These are phyloP conservation scores for Miichthys miiuy DNA, from an alignment of 2,797 vertebrate species.

Conservation along the genomic window DNA sequence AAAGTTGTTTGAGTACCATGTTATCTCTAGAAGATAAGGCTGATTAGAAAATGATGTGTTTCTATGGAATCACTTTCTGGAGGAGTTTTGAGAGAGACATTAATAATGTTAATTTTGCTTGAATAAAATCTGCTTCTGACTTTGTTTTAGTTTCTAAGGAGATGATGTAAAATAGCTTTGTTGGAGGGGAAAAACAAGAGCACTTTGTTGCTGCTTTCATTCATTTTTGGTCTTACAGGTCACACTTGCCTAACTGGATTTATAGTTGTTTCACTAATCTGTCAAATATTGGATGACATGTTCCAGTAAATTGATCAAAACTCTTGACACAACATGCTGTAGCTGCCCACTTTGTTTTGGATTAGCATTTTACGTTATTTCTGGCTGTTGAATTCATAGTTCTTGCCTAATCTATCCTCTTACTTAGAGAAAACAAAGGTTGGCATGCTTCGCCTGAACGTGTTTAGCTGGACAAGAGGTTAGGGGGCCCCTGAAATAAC, in stretches of 20 bases:
- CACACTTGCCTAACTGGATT: neutral
- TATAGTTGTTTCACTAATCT: neutral
- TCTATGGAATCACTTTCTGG: neutral
- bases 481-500: conserved; percentile 23
- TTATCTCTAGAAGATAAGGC: neutral
- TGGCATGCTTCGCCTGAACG: conserved; percentile 17
- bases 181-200: neutral
- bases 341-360: conserved; percentile 1
- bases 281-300: conserved; percentile 6
- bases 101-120: neutral
- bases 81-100: neutral
- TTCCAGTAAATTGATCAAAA: conserved; percentile 13
- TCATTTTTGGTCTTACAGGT: neutral
- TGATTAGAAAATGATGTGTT: neutral
- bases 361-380: conserved; percentile 37
- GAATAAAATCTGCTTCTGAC: neutral
- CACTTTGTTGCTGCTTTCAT: neutral
- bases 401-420: conserved; percentile 41
- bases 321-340: neutral
- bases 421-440: conserved; percentile 41
- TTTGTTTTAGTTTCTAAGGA: neutral
- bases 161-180: neutral
- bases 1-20: neutral
- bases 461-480: conserved; percentile 34
- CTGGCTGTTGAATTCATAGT: conserved; percentile 15